Base-by-base conservation (phyloP, 1,140 invertebrate species). In the Tenebrio molitor region DNA sequence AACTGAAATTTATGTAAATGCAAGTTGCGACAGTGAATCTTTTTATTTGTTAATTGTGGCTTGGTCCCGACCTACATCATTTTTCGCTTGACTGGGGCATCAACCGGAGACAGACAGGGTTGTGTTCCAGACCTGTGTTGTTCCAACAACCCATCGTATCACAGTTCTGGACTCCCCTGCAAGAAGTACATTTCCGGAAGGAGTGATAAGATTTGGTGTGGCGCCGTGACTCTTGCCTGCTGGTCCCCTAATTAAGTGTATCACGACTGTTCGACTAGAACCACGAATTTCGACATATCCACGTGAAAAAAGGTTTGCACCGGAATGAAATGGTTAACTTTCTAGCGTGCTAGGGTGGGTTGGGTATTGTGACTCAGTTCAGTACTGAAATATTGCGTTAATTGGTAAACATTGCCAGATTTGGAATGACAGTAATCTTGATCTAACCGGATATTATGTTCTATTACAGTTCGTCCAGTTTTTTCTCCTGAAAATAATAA, bases 401-500 rank as follows among this genome's bases (percentile, higher is more conserved):
- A 29, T 29, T 29, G 25, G 8, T 29, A 29, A 29, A 29, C 8
- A 29, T 29, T 29, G 8, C 3, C 8, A 29, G n/a, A 50, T 50
- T 50, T 50, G 17, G 44, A 50, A n/a, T n/a, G n/a, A 12, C 3
- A 46, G 14, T 17, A 16, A 46, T 46, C 42, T 46, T 21, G 19
- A 19, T 10, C 7, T 21, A 50, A 50, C 44, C 44, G 44, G 44
- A 50, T 50, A 50, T 12, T 12, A 15, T 29, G 19, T 6, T 15
- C 25, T 12, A 29, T 14, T 29, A n/a, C 23, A 58, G 12, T 58
- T 58, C 23, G 23, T 15, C 50, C 19, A 23, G 44, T 29, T 14
- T 58, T 58, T 58, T 58, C 21, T 58, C n/a, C n/a, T n/a, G 21
- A 29, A 58, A 58, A 58, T 58, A 58, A 58, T 58, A 15, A 58